Evolutionary conservation across 2,888 invertebrate genomes (phyloP).

Genomic region (Dione juno): DNA sequence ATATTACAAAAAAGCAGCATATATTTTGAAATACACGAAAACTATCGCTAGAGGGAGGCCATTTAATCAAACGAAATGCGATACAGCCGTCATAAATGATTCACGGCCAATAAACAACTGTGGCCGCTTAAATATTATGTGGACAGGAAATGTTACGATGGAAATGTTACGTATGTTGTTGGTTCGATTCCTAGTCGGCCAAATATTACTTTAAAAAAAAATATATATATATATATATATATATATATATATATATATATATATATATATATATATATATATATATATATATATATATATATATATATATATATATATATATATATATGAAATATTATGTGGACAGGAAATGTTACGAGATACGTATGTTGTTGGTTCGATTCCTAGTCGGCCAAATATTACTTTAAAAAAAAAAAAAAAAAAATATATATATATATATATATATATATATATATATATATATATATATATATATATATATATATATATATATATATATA

Average conservation of each 20-base stretch:
- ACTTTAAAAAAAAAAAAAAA: too few relatives aligned
- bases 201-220: background rate
- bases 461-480: too few relatives aligned
- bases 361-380: background rate
- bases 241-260: too few relatives aligned
- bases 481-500: too few relatives aligned
- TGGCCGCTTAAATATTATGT: conserved; percentile 17
- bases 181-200: background rate
- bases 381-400: background rate
- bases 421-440: too few relatives aligned
- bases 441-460: too few relatives aligned
- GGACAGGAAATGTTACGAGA: background rate
- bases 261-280: too few relatives aligned
- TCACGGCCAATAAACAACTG: conserved; percentile 26
- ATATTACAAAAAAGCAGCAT: background rate
- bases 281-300: too few relatives aligned
- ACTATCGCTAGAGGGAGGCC: conserved; percentile 1
- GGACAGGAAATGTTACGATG: background rate
- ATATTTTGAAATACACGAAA: background rate
- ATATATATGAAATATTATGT: conserved; percentile 18
- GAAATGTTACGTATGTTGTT: background rate
- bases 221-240: too few relatives aligned
- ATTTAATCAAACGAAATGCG: conserved; percentile 22
- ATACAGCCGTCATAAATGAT: conserved; percentile 20
- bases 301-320: too few relatives aligned